Evolutionary conservation across 2,888 invertebrate species (phyloP).

Genomic region (Drosophila anomelani): DNA sequence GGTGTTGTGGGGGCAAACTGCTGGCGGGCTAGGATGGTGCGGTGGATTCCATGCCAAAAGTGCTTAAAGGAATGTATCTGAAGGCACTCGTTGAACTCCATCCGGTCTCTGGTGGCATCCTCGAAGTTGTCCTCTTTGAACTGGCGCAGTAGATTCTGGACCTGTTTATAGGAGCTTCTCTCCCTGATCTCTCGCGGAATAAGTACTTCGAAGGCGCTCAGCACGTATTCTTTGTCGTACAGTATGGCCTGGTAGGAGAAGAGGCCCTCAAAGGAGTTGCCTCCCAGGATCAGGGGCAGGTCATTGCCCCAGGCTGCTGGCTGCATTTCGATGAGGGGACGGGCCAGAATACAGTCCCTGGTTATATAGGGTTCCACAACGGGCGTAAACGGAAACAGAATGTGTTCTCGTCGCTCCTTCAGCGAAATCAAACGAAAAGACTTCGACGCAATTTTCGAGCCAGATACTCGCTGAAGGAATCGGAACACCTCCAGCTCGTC

Average conservation of each 20-base stretch:
- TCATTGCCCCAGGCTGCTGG: slow-evolving; percentile 79
- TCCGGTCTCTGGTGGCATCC: slow-evolving; percentile 56
- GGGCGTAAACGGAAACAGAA: slow-evolving; percentile 78
- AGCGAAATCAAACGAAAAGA: slow-evolving; percentile 60
- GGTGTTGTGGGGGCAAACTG: slow-evolving; percentile 73
- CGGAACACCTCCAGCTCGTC: slow-evolving; percentile 82
- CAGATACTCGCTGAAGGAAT: slow-evolving; percentile 59
- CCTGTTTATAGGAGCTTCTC: slow-evolving; percentile 47
- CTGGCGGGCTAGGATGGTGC: slow-evolving; percentile 72
- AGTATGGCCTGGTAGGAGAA: slow-evolving; percentile 68
- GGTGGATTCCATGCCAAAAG: slow-evolving; percentile 82
- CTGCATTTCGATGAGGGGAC: slow-evolving; percentile 65
- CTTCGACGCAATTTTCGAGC: slow-evolving; percentile 49
- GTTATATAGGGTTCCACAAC: slow-evolving; percentile 80
- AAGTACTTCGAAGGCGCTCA: slow-evolving; percentile 64
- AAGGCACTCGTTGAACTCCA: slow-evolving; percentile 64
- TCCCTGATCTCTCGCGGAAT: slow-evolving; percentile 72
- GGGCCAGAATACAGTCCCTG: slow-evolving; percentile 73
- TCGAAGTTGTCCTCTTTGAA: slow-evolving; percentile 65
- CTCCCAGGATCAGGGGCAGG: slow-evolving; percentile 82
- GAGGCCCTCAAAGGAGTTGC: slow-evolving; percentile 82
- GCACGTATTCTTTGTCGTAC: slow-evolving; percentile 44
- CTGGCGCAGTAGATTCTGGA: slow-evolving; percentile 53
- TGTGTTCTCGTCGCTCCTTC: slow-evolving; percentile 68
- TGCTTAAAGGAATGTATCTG: slow-evolving; percentile 65